These are phyloP conservation scores for Corythaeola cristata DNA, from an alignment of 2,113 vertebrate genomes.

Conservation along the genomic window DNA sequence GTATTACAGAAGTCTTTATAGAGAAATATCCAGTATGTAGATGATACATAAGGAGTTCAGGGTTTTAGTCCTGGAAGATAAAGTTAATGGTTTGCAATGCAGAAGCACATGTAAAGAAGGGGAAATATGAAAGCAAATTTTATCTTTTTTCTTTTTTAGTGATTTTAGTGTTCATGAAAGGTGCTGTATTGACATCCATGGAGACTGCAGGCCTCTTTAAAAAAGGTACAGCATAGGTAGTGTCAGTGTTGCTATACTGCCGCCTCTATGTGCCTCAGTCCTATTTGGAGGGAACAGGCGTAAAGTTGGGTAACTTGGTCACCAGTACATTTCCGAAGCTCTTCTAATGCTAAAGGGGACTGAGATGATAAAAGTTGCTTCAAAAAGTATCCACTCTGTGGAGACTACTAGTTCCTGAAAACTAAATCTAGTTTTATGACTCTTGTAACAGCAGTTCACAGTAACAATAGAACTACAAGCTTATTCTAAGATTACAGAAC, in stretches of 20 bases:
- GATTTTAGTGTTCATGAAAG: background rate
- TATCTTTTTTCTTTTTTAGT: background rate
- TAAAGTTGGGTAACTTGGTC: background rate
- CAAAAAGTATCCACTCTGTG: background rate
- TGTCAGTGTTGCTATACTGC: background rate
- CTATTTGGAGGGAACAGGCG: background rate
- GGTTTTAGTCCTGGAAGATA: background rate
- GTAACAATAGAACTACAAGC: rapidly evolving
- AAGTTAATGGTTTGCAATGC: background rate
- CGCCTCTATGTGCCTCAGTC: background rate
- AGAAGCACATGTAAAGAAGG: background rate
- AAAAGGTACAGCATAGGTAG: conserved; percentile 4
- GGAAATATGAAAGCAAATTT: background rate
- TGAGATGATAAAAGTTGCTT: background rate
- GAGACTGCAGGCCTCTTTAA: background rate
- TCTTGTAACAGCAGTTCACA: background rate
- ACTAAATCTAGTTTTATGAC: background rate
- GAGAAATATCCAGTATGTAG: rapidly evolving
- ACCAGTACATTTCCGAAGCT: background rate
- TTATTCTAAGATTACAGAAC: background rate
- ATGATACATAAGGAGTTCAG: background rate
- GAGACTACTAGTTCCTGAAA: background rate
- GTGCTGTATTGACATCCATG: background rate
- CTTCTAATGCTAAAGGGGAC: background rate
- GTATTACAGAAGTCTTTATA: background rate